Evolutionary conservation across 2,797 vertebrate species (phyloP).

Genomic region (Netta rufina): DNA sequence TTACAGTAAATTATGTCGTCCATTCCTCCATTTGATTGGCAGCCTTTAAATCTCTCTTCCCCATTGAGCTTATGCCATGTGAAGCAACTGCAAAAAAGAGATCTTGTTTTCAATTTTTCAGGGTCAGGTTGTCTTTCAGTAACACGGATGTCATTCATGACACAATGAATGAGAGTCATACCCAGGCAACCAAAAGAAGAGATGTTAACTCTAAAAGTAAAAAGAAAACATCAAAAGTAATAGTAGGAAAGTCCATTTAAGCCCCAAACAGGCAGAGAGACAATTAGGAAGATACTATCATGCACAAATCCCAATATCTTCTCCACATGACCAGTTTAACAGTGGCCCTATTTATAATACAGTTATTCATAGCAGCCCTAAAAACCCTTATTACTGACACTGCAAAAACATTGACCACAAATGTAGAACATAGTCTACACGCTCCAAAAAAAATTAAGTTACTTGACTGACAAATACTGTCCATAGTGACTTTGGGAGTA

Average conservation of each 20-base stretch:
- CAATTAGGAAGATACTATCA: neutral
- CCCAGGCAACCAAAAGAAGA: constrained; percentile 26
- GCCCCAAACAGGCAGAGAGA: neutral
- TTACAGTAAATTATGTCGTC: constrained; percentile 36
- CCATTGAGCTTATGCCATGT: neutral
- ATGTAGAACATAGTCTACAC: neutral
- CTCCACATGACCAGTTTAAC: neutral
- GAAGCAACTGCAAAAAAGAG: constrained; percentile 47
- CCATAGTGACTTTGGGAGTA: neutral
- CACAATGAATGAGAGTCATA: constrained; percentile 44
- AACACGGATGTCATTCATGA: constrained; percentile 26
- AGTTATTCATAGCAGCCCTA: neutral
- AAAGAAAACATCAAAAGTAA: constrained; percentile 13
- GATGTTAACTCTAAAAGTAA: constrained; percentile 36
- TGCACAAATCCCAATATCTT: neutral
- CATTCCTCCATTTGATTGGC: constrained; percentile 4
- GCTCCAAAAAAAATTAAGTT: neutral
- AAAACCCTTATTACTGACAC: rapidly evolving
- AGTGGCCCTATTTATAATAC: neutral
- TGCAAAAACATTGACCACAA: neutral
- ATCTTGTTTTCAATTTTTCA: constrained; percentile 58
- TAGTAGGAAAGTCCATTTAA: constrained; percentile 15
- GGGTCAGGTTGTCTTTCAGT: constrained; percentile 50
- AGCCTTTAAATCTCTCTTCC: constrained; percentile 36
- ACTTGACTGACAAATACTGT: neutral